Percentiles rank a stretch among this genome's conserved stretches.
These are phyloP conservation scores for Leontocebus nigricollis DNA, from an alignment of 2,797 vertebrate genomes.

Conservation along the genomic window DNA sequence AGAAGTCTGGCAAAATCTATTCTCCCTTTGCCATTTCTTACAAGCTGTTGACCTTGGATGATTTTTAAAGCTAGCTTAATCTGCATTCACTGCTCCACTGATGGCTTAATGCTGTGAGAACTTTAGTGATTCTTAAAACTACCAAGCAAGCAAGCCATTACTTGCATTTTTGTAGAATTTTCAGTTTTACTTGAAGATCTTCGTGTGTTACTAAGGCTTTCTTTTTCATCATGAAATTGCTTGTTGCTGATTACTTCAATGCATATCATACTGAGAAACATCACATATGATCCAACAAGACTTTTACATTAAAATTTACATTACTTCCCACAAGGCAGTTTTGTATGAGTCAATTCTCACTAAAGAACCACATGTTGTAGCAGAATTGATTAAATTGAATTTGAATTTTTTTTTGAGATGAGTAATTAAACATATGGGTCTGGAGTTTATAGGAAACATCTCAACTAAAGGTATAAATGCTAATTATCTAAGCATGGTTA, in stretches of 20 bases:
- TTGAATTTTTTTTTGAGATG: constrained; percentile 5
- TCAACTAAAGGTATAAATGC: not conserved
- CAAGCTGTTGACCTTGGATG: not conserved
- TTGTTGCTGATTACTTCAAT: not conserved
- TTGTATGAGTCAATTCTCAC: constrained; percentile 34
- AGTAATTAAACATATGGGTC: constrained; percentile 30
- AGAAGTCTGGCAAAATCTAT: not conserved
- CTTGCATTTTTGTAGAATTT: not conserved
- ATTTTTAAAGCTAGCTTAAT: not conserved
- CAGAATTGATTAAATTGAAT: constrained; percentile 45
- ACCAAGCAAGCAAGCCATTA: not conserved
- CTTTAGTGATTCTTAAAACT: not conserved
- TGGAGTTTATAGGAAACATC: constrained; percentile 43
- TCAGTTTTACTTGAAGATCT: not conserved
- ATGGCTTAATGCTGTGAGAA: not conserved
- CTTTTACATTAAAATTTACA: constrained; percentile 55
- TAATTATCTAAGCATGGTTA: constrained; percentile 16
- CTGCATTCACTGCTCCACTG: not conserved
- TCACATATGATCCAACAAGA: constrained; percentile 9
- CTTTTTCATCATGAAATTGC: constrained; percentile 16
- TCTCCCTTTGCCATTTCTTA: not conserved
- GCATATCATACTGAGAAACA: not conserved
- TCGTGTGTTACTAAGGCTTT: not conserved
- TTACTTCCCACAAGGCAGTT: not conserved
- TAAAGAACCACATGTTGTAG: constrained; percentile 24